Percentiles rank a stretch among this genome's conserved stretches.
phyloP scores from a whole-genome alignment of 2,888 invertebrate genomes.

The Hyles lineata region DNA sequence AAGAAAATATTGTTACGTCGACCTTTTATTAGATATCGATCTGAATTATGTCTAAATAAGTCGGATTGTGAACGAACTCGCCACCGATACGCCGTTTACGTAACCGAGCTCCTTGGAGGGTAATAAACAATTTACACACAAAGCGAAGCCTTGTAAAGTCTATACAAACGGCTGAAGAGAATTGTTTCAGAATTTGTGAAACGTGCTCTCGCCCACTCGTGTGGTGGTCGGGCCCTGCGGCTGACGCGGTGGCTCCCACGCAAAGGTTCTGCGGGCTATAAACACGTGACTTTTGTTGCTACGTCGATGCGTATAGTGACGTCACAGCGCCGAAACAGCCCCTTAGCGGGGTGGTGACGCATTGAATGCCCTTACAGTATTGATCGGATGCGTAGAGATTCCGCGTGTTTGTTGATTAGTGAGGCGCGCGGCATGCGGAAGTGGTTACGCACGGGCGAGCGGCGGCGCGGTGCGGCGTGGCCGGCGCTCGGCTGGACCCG shows the following conservation, averaged over 20 bases:
- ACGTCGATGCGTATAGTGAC: neutral
- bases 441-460: conserved; percentile 70
- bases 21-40: conserved; percentile 19
- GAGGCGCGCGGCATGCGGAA: conserved; percentile 69
- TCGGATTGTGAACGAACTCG: neutral
- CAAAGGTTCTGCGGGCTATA: conserved; percentile 41
- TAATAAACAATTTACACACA: conserved; percentile 45
- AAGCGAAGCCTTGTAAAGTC: conserved; percentile 49
- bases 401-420: conserved; percentile 35
- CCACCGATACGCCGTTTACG: conserved; percentile 24
- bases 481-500: conserved; percentile 43
- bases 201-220: conserved; percentile 49
- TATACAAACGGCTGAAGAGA: conserved; percentile 43
- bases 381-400: conserved; percentile 24
- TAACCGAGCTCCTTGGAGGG: conserved; percentile 34
- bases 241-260: conserved; percentile 55
- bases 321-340: conserved; percentile 34
- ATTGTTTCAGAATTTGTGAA: conserved; percentile 50
- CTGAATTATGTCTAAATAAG: neutral
- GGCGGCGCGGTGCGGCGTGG: conserved; percentile 39
- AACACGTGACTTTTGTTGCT: conserved; percentile 59
- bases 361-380: conserved; percentile 32
- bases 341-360: conserved; percentile 38
- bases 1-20: conserved; percentile 33
- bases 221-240: conserved; percentile 44